These are phyloP conservation scores for Mastomys coucha DNA, from an alignment of 2,113 vertebrate species.

Conservation along the genomic window DNA sequence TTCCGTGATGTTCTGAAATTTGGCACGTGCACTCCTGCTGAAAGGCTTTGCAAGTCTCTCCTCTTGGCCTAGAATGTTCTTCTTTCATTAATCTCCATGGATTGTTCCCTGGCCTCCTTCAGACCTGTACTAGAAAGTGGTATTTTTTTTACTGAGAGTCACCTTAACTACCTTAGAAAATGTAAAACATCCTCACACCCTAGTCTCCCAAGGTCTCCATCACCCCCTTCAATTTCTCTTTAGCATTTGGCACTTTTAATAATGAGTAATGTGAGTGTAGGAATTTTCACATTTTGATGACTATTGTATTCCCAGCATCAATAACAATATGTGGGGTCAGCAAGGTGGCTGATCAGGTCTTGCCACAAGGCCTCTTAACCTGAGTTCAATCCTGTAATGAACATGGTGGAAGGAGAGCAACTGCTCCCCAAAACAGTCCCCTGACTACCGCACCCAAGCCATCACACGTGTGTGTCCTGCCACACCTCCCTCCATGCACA, in stretches of 20 bases:
- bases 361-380: neutral
- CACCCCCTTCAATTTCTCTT: neutral
- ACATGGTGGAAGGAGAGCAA: neutral
- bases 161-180: neutral
- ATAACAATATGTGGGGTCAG: neutral
- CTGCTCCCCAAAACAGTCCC: neutral
- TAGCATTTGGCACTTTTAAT: neutral
- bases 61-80: neutral
- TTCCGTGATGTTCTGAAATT: neutral
- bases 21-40: neutral
- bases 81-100: neutral
- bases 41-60: neutral
- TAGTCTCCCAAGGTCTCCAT: neutral
- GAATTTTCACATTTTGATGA: neutral
- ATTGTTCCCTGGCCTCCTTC: neutral
- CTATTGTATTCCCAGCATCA: neutral
- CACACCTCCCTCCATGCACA: neutral
- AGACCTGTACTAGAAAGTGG: neutral
- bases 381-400: neutral
- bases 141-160: neutral
- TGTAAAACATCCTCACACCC: neutral
- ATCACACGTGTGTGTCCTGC: neutral
- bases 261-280: neutral
- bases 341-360: neutral
- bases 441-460: too few relatives aligned